phyloP scores from a whole-genome alignment of 2,113 vertebrate species.

The Cavia porcellus region DNA sequence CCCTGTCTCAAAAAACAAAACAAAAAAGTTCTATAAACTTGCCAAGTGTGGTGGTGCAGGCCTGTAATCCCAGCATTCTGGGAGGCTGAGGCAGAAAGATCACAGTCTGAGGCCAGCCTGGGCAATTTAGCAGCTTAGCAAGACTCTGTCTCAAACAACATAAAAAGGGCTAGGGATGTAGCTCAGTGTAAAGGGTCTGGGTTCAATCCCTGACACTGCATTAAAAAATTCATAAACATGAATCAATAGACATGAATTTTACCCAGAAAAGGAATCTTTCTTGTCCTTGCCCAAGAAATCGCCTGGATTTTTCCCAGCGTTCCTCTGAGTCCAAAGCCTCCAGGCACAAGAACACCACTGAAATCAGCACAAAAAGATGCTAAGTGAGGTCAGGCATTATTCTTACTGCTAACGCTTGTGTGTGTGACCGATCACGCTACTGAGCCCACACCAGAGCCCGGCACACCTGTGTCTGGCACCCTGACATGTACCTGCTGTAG shows the following conservation, averaged over 20 bases:
- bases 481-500: no score
- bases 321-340: slow-evolving; percentile 90
- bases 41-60: background rate
- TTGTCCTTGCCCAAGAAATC: slow-evolving; percentile 90
- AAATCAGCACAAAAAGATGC: slow-evolving; percentile 73
- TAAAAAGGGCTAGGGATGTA: background rate
- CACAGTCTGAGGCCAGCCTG: background rate
- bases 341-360: slow-evolving; percentile 91
- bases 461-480: background rate
- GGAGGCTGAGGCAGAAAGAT: background rate
- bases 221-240: background rate
- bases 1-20: background rate
- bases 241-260: slow-evolving; percentile 72
- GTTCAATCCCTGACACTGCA: background rate
- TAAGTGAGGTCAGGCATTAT: background rate
- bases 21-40: background rate
- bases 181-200: background rate
- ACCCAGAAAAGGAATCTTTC: slow-evolving; percentile 92
- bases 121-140: background rate
- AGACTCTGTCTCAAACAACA: background rate
- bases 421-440: background rate
- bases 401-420: slow-evolving; percentile 30
- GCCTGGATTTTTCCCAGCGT: slow-evolving; percentile 90
- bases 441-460: background rate
- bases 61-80: background rate